Base-by-base conservation (phyloP, 2,113 vertebrate species). In the Synodontis membranacea region DNA sequence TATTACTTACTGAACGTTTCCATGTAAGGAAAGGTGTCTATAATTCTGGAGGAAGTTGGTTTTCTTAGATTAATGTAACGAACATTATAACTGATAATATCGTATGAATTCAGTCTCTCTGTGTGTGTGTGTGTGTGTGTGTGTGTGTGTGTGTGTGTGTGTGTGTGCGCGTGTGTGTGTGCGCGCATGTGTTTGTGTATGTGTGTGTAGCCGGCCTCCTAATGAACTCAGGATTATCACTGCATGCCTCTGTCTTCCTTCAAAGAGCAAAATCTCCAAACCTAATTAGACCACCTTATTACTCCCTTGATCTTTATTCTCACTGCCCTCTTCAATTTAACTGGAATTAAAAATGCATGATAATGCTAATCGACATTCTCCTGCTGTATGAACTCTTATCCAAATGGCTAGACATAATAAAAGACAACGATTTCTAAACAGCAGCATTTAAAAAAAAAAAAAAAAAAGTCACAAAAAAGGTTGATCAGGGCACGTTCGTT, bases 171-270 rank as follows among this genome's bases (percentile, higher is more conserved):
- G 78, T 64, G 46, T 23, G 64, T 81, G 74, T 66, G 62, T n/a
- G n/a, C n/a, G n/a, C n/a, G n/a, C 21, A n/a, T n/a, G n/a, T n/a
- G n/a, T n/a, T n/a, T n/a, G n/a, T n/a, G n/a, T n/a, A n/a, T n/a
- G 21, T 70, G 19, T 42, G 48, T 31, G 25, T 66, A 80, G 50
- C 60, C 76, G 31, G 11, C 42, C 31, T 86, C 64, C 83, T 82
- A 46, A 87, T 89, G 58, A 85, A 85, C 85, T 37, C 31, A 86
- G 83, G 85, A 89, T 89, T 86, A 83, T 82, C 84, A 82, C 89
- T 81, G 66, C 76, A 54, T 84, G 86, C 79, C 75, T 87, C 80
- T 83, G 39, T 83, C 72, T 81, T 34, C 74, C 68, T 86, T 90
- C 86, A 86, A 88, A 88, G 84, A 64, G 68, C 66, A 48, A 86